Percentiles rank a stretch among this genome's conserved stretches.
Conservation (phyloP, 2,113 vertebrate genomes). For the Aepyceros melampus region DNA sequence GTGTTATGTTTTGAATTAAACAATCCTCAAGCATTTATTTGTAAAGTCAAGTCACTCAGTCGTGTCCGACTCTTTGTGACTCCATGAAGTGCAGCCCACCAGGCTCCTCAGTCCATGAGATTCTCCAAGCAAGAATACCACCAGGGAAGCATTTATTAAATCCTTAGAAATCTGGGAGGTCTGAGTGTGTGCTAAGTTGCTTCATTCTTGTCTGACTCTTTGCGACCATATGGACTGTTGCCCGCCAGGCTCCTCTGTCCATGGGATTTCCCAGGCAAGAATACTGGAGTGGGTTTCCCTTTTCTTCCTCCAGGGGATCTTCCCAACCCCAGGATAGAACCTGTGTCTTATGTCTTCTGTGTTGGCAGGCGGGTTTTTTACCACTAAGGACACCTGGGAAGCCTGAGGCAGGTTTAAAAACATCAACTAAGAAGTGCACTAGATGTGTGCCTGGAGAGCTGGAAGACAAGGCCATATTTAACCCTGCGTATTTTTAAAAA, state of each 20-base stretch:
- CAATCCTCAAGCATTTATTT: background rate
- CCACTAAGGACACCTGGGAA: background rate
- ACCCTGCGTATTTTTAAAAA: background rate
- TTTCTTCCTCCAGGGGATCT: background rate
- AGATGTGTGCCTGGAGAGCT: background rate
- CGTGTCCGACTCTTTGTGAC: no score
- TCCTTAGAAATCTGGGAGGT: background rate
- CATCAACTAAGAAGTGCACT: background rate
- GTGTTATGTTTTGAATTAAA: background rate
- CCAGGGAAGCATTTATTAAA: background rate
- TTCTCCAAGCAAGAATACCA: no score
- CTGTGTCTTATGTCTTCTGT: background rate
- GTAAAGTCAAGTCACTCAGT: no score
- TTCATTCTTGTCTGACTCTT: background rate
- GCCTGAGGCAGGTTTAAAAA: background rate
- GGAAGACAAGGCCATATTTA: background rate
- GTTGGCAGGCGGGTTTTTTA: background rate
- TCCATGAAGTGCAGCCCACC: no score
- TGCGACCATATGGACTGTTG: background rate
- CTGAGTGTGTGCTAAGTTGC: background rate
- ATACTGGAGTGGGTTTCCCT: background rate
- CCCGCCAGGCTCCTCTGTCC: background rate
- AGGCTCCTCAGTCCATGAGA: no score
- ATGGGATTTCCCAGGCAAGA: background rate
- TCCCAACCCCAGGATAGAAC: background rate